Conservation (phyloP, 2,888 invertebrate species). For the Meiosimyza platycephala region DNA sequence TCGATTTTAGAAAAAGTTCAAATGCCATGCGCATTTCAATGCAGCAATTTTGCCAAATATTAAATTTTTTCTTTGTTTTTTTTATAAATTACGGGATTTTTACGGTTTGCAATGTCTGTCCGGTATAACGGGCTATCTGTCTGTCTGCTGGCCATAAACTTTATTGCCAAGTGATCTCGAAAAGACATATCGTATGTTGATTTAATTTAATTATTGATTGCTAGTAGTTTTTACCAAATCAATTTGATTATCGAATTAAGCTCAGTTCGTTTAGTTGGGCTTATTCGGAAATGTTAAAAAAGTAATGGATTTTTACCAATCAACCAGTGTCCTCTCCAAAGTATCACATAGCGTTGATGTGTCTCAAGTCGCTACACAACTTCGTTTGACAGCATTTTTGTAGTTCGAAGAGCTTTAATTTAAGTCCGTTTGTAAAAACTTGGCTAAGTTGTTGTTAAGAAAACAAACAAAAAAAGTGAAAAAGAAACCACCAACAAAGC, state of each 20-base stretch:
- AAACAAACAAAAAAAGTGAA: no score
- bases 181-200: no score
- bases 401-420: conserved; percentile 9
- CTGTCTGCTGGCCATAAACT: background rate
- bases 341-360: background rate
- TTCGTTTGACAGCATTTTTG: conserved; percentile 7
- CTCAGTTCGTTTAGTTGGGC: no score
- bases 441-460: no score
- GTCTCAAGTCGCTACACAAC: conserved; percentile 24
- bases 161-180: no score
- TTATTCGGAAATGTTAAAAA: no score
- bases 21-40: conserved; percentile 15
- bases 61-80: background rate
- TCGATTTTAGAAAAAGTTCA: conserved; percentile 29
- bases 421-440: background rate
- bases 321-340: no score
- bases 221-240: no score
- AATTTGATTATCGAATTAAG: no score
- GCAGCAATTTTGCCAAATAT: conserved; percentile 7
- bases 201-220: no score
- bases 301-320: no score
- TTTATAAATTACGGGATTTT: background rate
- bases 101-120: background rate
- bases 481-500: no score
- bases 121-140: conserved; percentile 33